A percentile compares a stretch with the other conserved stretches of the same genome.
These are phyloP conservation scores for Aphidius gifuensis DNA, from an alignment of 1,140 invertebrate species.

Conservation along the genomic window DNA sequence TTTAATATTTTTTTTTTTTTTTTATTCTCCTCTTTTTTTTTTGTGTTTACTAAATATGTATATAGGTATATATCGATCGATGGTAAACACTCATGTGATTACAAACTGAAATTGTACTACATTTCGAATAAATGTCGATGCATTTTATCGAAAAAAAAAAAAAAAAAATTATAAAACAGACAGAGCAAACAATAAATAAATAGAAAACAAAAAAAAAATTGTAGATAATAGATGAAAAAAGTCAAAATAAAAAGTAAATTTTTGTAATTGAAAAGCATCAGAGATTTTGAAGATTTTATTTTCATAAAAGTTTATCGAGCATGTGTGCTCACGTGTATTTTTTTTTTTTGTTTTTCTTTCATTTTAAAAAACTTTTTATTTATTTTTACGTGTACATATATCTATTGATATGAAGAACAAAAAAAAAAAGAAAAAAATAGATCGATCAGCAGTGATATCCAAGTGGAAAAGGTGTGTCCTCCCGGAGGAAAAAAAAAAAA, in stretches of 20 bases:
- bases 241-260: constrained; percentile 1
- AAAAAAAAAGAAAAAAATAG: no score
- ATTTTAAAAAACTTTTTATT: no score
- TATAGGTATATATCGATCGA: not conserved
- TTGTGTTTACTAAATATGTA: not conserved
- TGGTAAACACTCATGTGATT: constrained; percentile 9
- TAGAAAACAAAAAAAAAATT: constrained; percentile 1
- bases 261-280: not conserved
- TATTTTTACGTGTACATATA: no score
- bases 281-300: constrained; percentile 5
- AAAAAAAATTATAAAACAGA: not conserved
- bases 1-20: no score
- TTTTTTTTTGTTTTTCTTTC: no score
- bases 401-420: no score
- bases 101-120: not conserved
- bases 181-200: constrained; percentile 1
- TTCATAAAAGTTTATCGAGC: constrained; percentile 3
- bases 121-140: constrained; percentile 8
- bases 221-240: constrained; percentile 2
- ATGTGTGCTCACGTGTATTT: constrained; percentile 1
- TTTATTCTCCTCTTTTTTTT: not conserved
- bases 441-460: constrained; percentile 13
- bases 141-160: no score
- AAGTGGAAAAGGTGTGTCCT: constrained; percentile 7
- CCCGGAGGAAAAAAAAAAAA: constrained; percentile 5